Conservation (phyloP, 37 sponge, comb jelly and placozoan species). For the Cliona cf. orientalis region DNA sequence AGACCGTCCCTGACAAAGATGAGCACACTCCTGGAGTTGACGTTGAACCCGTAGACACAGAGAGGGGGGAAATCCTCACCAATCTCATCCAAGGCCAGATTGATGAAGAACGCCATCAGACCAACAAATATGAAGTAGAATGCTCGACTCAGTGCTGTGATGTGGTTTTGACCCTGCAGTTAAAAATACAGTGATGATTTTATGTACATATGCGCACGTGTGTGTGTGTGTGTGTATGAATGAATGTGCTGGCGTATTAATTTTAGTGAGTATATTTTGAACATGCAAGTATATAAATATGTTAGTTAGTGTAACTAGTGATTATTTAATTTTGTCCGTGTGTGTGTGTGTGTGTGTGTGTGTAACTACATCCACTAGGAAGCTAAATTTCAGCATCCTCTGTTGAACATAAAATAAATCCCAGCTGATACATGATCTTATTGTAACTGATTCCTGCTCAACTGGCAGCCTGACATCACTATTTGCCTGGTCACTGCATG, state of each 20-base stretch:
- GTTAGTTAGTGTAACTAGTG: too few relatives aligned
- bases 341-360: too few relatives aligned
- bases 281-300: neutral
- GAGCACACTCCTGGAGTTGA: slow-evolving; percentile 46
- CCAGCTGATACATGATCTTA: too few relatives aligned
- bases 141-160: slow-evolving; percentile 69
- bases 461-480: too few relatives aligned
- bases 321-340: neutral
- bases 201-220: neutral
- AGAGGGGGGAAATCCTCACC: slow-evolving; percentile 38
- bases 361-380: too few relatives aligned
- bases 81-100: slow-evolving; percentile 21
- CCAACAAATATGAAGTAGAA: slow-evolving; percentile 77
- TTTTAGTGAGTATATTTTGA: neutral
- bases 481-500: too few relatives aligned
- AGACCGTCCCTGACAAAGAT: slow-evolving; percentile 63
- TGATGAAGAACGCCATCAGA: slow-evolving; percentile 40
- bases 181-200: too few relatives aligned
- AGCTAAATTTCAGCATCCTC: too few relatives aligned
- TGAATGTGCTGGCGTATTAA: neutral
- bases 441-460: too few relatives aligned
- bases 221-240: neutral
- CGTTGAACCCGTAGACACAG: slow-evolving; percentile 65
- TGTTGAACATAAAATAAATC: too few relatives aligned
- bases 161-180: slow-evolving; percentile 75